A percentile compares a stretch with the other conserved stretches of the same genome.
Conservation (phyloP, 2,888 invertebrate genomes). For the Cremastinae sp. region DNA sequence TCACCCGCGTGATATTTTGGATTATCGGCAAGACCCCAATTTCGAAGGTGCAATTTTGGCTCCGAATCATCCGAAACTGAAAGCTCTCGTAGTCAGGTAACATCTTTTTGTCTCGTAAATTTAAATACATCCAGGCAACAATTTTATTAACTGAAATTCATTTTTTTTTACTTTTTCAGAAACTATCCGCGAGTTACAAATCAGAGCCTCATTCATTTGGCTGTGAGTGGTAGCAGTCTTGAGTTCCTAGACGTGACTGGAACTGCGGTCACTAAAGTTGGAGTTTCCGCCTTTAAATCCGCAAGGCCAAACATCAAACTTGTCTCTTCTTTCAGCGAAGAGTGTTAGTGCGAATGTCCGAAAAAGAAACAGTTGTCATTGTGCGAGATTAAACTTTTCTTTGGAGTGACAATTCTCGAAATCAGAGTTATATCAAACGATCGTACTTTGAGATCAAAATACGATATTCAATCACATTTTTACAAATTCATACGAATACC, state of each 20-base stretch:
- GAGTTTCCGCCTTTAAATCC: conserved; percentile 84
- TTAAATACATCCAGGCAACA: too few species aligned
- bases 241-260: conserved; percentile 85
- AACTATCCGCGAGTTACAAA: conserved; percentile 86
- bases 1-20: conserved; percentile 51
- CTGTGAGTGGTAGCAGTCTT: conserved; percentile 83
- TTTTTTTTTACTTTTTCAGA: conserved; percentile 73
- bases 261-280: conserved; percentile 84
- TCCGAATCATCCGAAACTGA: conserved; percentile 75
- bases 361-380: conserved; percentile 14
- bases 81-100: conserved; percentile 76
- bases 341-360: conserved; percentile 27
- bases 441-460: too few species aligned
- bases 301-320: conserved; percentile 82
- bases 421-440: conserved; percentile 4
- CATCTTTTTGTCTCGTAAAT: not conserved
- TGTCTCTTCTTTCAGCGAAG: conserved; percentile 74
- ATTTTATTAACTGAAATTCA: too few species aligned
- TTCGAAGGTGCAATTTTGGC: conserved; percentile 71
- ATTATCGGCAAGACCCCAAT: conserved; percentile 57
- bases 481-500: too few species aligned
- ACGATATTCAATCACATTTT: too few species aligned
- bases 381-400: conserved; percentile 26
- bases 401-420: conserved; percentile 14
- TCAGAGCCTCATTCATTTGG: conserved; percentile 83